These are phyloP conservation scores for Pelodiscus sinensis DNA, from an alignment of 2,113 vertebrate species.

Conservation along the genomic window DNA sequence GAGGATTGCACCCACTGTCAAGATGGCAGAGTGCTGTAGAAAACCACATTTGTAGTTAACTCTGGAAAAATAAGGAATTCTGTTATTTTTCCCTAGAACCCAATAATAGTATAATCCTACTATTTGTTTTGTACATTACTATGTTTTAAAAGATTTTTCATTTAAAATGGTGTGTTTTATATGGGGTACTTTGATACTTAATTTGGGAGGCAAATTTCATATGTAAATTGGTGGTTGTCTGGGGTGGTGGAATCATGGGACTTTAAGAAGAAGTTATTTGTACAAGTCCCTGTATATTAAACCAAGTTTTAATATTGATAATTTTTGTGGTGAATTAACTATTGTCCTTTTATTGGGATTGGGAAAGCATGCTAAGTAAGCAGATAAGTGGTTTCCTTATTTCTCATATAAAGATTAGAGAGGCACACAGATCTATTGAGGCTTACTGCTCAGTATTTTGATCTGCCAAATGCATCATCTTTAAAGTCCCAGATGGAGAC, in stretches of 20 bases:
- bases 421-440: conserved; percentile 51
- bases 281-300: conserved; percentile 71
- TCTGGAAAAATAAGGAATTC: conserved; percentile 16
- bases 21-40: conserved; percentile 1
- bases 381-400: conserved; percentile 36
- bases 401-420: conserved; percentile 34
- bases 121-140: conserved; percentile 27
- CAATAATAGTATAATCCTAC: conserved; percentile 17
- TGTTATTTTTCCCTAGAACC: conserved; percentile 21
- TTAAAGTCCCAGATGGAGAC: conserved; percentile 49
- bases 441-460: conserved; percentile 48
- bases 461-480: conserved; percentile 60
- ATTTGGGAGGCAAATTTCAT: conserved; percentile 47
- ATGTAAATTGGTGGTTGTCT: conserved; percentile 24
- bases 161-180: conserved; percentile 56
- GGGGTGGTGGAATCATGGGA: conserved; percentile 1
- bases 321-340: conserved; percentile 70
- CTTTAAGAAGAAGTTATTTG: conserved; percentile 61
- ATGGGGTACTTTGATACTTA: conserved; percentile 16
- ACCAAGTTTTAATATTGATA: conserved; percentile 64
- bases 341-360: conserved; percentile 48
- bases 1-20: conserved; percentile 21
- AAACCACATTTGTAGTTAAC: not conserved
- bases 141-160: conserved; percentile 36
- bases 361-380: conserved; percentile 41